Evolutionary conservation across 2,113 vertebrate species (phyloP).

Genomic region (Gallinago media): DNA sequence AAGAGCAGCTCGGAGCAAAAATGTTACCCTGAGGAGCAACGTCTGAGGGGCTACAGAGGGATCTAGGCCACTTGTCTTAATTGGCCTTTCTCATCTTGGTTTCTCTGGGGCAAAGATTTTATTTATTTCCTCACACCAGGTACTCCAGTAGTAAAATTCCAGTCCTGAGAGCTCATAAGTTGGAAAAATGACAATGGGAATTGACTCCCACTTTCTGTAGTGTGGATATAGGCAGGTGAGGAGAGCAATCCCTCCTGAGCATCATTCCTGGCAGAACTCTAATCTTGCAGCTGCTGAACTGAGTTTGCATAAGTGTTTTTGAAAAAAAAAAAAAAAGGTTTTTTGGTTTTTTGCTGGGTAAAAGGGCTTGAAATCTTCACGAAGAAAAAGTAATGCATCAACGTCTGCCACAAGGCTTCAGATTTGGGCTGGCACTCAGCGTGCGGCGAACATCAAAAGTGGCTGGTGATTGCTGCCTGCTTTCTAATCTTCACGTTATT

Average conservation of each 20-base stretch:
- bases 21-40: not conserved
- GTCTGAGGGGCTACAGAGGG: not conserved
- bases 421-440: not conserved
- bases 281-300: not conserved
- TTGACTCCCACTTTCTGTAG: not conserved
- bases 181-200: not conserved
- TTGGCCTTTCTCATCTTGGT: not conserved
- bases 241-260: not conserved
- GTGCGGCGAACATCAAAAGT: not conserved
- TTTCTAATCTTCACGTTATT: not conserved
- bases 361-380: not conserved
- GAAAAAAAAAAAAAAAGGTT: too few relatives aligned
- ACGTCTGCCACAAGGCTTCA: not conserved
- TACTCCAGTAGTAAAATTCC: not conserved
- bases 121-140: not conserved
- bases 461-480: not conserved
- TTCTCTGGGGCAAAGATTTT: not conserved
- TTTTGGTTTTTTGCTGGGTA: not conserved
- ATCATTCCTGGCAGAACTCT: accelerated
- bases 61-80: not conserved
- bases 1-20: not conserved
- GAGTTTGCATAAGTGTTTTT: not conserved
- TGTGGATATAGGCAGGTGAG: not conserved
- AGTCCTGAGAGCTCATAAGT: not conserved
- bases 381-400: not conserved